Evolutionary conservation across 2,797 vertebrate species (phyloP).

Genomic region (Dendrocincla tyrannina): DNA sequence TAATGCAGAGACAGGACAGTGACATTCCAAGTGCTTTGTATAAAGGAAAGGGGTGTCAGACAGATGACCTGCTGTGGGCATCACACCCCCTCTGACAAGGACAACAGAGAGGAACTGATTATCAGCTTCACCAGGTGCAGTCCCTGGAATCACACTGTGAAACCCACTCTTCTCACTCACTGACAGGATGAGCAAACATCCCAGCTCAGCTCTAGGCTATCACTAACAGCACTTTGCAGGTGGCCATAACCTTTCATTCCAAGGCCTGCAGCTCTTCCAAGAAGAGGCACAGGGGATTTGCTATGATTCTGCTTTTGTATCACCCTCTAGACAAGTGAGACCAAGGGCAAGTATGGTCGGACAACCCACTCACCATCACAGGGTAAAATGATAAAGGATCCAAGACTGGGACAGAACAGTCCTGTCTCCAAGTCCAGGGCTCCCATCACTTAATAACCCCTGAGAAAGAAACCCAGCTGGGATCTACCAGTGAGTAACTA

Average conservation of each 20-base stretch:
- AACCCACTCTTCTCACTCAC: neutral
- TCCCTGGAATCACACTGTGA: neutral
- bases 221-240: neutral
- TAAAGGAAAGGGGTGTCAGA: neutral
- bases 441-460: neutral
- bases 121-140: neutral
- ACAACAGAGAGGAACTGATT: neutral
- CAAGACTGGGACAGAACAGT: neutral
- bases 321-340: neutral
- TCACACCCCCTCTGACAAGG: neutral
- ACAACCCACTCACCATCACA: neutral
- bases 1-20: neutral
- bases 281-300: no score
- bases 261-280: neutral
- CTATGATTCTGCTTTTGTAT: neutral
- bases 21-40: neutral
- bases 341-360: neutral
- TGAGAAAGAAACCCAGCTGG: neutral
- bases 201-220: accelerated
- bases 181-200: neutral
- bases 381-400: neutral
- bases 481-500: neutral
- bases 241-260: neutral
- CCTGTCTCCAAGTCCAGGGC: neutral
- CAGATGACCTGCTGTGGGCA: neutral